Evolutionary conservation across 2,797 vertebrate genomes (phyloP).

Genomic region (Ctenopoma multispine): DNA sequence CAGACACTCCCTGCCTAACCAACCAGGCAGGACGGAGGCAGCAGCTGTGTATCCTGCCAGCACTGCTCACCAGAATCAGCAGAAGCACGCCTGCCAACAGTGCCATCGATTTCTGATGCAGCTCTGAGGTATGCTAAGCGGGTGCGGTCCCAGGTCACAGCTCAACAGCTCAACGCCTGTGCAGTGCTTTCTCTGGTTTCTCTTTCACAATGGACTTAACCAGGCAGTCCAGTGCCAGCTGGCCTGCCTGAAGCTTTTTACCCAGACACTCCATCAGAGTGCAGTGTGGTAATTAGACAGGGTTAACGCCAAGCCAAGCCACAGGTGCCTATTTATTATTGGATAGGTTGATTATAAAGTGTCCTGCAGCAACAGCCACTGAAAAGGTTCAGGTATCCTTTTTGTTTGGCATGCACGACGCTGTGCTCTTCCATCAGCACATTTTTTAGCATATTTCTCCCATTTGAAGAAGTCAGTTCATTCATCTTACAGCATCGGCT

Average conservation of each 20-base stretch:
- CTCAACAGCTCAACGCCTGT: slow-evolving; percentile 35
- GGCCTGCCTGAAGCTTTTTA: slow-evolving; percentile 58
- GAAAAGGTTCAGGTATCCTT: slow-evolving; percentile 25
- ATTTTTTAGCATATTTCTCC: slow-evolving; percentile 44
- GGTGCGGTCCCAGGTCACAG: slow-evolving; percentile 62
- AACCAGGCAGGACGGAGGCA: slow-evolving; percentile 11
- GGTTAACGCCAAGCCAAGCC: slow-evolving; percentile 64
- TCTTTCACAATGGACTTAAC: slow-evolving; percentile 60
- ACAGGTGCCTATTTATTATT: slow-evolving; percentile 64
- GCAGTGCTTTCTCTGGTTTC: slow-evolving; percentile 37
- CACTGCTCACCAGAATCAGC: slow-evolving; percentile 46
- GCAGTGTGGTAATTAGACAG: slow-evolving; percentile 69
- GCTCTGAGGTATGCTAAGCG: slow-evolving; percentile 40
- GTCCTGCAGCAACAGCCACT: slow-evolving; percentile 33
- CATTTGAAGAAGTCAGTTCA: slow-evolving; percentile 48
- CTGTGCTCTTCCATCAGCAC: slow-evolving; percentile 8
- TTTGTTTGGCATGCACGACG: slow-evolving; percentile 12
- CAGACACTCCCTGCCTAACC: neutral
- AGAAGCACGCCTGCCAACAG: slow-evolving; percentile 36
- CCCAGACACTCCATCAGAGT: slow-evolving; percentile 69
- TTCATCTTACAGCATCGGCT: slow-evolving; percentile 36
- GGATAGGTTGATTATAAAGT: slow-evolving; percentile 49
- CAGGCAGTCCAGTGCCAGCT: slow-evolving; percentile 57
- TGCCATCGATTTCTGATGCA: slow-evolving; percentile 56
- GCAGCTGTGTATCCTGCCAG: slow-evolving; percentile 23